phyloP scores from a whole-genome alignment of 37 sponge, comb jelly and placozoan species.

The Spongilla lacustris region DNA sequence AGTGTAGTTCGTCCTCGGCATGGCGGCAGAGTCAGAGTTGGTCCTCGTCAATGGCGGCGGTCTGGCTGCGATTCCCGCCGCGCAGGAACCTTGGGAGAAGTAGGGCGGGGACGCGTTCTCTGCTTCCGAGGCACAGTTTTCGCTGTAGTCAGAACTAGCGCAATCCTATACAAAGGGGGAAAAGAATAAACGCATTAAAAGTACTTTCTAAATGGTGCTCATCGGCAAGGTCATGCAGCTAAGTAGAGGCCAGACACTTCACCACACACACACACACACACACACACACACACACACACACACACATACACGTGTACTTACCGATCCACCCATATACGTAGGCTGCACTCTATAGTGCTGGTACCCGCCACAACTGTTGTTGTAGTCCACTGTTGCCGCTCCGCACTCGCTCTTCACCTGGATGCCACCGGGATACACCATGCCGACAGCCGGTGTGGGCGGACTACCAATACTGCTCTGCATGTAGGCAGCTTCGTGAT shows the following conservation, averaged over 20 bases:
- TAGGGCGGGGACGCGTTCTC: constrained; percentile 14
- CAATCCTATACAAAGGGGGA: constrained; percentile 19
- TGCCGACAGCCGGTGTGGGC: constrained; percentile 11
- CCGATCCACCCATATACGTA: constrained; percentile 30
- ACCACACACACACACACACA: neutral
- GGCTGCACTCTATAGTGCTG: constrained; percentile 45
- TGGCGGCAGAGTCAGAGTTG: constrained; percentile 53
- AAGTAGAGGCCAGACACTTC: neutral
- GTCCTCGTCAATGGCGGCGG: constrained; percentile 60
- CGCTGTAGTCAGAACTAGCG: constrained; percentile 27
- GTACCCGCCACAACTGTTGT: constrained; percentile 1
- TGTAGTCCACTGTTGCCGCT: neutral
- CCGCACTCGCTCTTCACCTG: constrained; percentile 14
- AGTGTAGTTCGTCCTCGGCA: neutral
- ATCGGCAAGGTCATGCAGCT: neutral
- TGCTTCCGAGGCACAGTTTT: constrained; percentile 43
- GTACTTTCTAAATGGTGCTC: neutral
- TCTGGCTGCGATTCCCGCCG: constrained; percentile 31
- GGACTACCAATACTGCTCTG: neutral
- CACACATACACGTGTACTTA: constrained; percentile 24
- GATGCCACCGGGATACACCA: constrained; percentile 4
- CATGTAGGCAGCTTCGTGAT: constrained; percentile 17
- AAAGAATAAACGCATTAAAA: too few species aligned
- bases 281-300: neutral
- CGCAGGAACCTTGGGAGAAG: neutral